Evolutionary conservation across 2,797 vertebrate species (phyloP).

Genomic region (Pteropus rufus): DNA sequence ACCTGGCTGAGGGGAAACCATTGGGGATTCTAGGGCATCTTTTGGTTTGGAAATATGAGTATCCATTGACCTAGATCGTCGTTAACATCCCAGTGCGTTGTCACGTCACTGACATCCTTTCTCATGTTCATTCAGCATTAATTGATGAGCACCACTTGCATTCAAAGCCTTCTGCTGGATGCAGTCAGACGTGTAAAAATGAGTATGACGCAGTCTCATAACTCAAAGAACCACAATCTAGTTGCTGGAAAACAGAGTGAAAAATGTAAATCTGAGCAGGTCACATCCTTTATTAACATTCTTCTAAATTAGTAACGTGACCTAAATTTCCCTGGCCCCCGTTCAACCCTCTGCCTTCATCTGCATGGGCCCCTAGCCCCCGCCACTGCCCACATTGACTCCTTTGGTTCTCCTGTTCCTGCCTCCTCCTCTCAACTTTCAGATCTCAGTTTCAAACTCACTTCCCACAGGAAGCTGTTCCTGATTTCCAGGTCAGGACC

Average conservation of each 20-base stretch:
- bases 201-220: not conserved
- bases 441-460: not conserved
- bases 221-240: not conserved
- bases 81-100: not conserved
- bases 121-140: not conserved
- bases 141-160: not conserved
- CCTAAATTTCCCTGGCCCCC: not conserved
- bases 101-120: not conserved
- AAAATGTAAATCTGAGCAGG: not conserved
- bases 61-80: not conserved
- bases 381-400: not conserved
- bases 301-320: not conserved
- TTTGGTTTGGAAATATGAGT: not conserved
- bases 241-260: not conserved
- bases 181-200: not conserved
- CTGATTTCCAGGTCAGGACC: not conserved
- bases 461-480: not conserved
- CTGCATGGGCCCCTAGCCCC: not conserved
- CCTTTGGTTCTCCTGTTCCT: not conserved
- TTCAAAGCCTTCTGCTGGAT: not conserved
- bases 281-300: not conserved
- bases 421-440: not conserved
- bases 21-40: not conserved
- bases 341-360: not conserved
- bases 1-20: not conserved